Evolutionary conservation across 2,113 vertebrate genomes (phyloP).

Genomic region (Ivindomyrus marchei): DNA sequence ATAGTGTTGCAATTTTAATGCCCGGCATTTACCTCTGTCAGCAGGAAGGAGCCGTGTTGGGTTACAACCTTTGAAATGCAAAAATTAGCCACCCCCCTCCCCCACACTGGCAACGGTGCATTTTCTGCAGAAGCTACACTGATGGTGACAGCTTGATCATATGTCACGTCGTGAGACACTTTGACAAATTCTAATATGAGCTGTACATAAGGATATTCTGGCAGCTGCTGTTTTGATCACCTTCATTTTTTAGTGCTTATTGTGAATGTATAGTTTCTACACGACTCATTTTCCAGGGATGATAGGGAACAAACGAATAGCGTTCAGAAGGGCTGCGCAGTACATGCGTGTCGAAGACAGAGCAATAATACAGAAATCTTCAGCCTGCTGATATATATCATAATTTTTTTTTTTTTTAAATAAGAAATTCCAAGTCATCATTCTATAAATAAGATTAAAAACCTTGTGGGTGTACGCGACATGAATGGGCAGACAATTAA

Average conservation of each 20-base stretch:
- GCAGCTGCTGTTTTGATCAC: background rate
- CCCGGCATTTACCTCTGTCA: conserved; percentile 39
- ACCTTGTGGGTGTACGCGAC: background rate
- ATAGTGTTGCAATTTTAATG: conserved; percentile 40
- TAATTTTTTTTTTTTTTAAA: background rate
- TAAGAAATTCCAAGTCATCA: background rate
- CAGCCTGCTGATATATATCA: background rate
- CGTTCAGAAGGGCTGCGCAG: background rate
- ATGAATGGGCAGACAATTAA: background rate
- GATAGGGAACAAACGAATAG: background rate
- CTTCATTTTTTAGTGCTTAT: background rate
- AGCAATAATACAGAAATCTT: background rate
- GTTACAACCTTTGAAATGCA: conserved; percentile 42
- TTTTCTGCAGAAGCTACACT: conserved; percentile 22
- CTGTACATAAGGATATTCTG: conserved; percentile 15
- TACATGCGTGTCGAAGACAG: background rate
- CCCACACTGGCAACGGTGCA: conserved; percentile 9
- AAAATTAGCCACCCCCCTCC: conserved; percentile 21
- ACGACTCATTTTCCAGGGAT: background rate
- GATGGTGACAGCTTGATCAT: conserved; percentile 29
- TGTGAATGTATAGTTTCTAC: background rate
- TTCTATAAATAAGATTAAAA: background rate
- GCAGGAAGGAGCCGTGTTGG: conserved; percentile 34
- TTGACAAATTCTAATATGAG: conserved; percentile 30
- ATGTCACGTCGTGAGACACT: conserved; percentile 21